Evolutionary conservation across 2,113 vertebrate genomes (phyloP), one percentile per base, ranked within the genome.

Genomic region (Trichechus manatus): DNA sequence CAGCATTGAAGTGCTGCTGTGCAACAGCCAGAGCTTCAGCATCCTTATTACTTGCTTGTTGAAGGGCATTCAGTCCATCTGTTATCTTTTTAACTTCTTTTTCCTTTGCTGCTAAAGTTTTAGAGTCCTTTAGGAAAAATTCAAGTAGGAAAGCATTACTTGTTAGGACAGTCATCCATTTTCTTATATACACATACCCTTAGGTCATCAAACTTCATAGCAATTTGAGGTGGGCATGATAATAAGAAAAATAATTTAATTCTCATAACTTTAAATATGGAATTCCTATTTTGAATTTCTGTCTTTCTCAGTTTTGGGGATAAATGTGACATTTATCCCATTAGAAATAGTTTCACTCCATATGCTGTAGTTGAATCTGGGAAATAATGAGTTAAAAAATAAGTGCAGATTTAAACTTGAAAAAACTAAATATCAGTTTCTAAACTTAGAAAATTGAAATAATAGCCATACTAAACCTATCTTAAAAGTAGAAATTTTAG

Each of bases 1-100:
- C 98, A 1, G 99, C 99, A 94, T 99, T 99, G 93, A 99, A 99
- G 97, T 99, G 99, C 88, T 99, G 98, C 93, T 99, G 99, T 1
- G 99, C 99, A 6, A 96, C 97, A 42, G 98, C 98, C 22, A 99
- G 97, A 56, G 98, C 98, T 25, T 95, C 97, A 0, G 96, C 96
- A 53, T 99, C 99, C 96, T 99, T 99, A 93, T 98, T 98, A 56
- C 98, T 99, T 78, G 98, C 98, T 90, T 99, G 99, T 91, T 99
- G 98, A 11, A 99, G 92, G 53, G 97, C 84, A 33, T 91, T 97
- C 64, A 99, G 98, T 29, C 98, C 97, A 94, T 98, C 96, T 31
- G 96, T 87, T 39, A 98, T 96, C 93, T 99, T 99, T n/a, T 98
- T 98, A 53, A 99, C 90, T 96, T 99, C 99, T 15, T 98, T 98